Evolutionary conservation across 2,797 vertebrate genomes (phyloP), one percentile per base, ranked within the genome.

Genomic region (Fundulus diaphanus): DNA sequence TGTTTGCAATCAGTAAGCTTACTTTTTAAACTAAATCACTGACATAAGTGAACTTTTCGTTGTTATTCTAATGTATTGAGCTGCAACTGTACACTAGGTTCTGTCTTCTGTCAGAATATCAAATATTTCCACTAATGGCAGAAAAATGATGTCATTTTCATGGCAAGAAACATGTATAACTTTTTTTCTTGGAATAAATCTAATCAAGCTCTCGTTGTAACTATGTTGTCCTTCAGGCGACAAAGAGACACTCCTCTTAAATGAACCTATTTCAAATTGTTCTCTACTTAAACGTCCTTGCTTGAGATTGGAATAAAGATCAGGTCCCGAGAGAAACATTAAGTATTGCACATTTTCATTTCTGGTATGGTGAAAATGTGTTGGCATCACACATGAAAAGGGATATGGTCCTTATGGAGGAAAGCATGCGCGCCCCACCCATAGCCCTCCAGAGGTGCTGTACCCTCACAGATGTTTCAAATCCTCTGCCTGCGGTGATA

Each of bases 331-430:
- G 20, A 76, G 1, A 8, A 31, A 65, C 42, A 11, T 42, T 57
- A 42, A 56, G 22, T 24, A 8, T 16, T 78, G 72, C 33, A 78
- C 61, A 20, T 12, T 78, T 79, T 79, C 54, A 82, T 84, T 73
- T 37, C 51, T 56, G 70, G 57, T 73, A 72, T 57, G 78, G 72
- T 84, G 9, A 78, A 83, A 78, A 68, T 37, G 48, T 70, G 82
- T 67, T 84, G 66, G 86, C 78, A 54, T 75, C 70, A 13, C 69
- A 83, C 71, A 91, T 92, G 79, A 91, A 88, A 92, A 78, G 68
- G 68, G 70, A 65, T 75, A 49, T 33, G 46, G 77, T 70, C 70
- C 33, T 73, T 72, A 73, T 78, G 73, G 18, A 80, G 76, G 29
- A 74, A 80, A 79, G 69, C 57, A 35, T 56, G n/a, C 35, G 57